Conservation (phyloP, 1,140 invertebrate species). For the Drosophila mojavensis region DNA sequence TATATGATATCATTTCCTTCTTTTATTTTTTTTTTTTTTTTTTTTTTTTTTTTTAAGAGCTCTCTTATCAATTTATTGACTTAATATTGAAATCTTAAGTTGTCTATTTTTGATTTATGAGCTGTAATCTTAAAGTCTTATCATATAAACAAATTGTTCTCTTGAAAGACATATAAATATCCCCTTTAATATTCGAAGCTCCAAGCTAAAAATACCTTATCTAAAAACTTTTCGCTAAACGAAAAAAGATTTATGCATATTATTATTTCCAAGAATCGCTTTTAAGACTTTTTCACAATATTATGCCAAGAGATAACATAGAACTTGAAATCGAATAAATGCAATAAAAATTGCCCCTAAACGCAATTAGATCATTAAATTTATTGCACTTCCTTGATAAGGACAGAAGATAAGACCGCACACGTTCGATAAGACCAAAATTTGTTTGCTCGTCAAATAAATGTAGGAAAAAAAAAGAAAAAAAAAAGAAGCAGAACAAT, state of each 20-base stretch:
- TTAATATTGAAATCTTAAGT: too few species aligned
- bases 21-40: neutral
- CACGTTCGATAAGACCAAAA: constrained; percentile 7
- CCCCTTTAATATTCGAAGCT: neutral
- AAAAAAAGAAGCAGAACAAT: neutral
- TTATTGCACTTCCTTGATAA: constrained; percentile 28
- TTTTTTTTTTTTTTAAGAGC: neutral
- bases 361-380: constrained; percentile 14
- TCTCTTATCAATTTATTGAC: too few species aligned
- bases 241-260: neutral
- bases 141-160: neutral
- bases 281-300: neutral
- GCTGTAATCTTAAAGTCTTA: neutral
- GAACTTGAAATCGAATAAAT: constrained; percentile 1
- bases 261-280: constrained; percentile 1
- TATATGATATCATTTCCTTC: neutral
- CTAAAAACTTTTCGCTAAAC: neutral
- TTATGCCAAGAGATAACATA: neutral
- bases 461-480: too few species aligned
- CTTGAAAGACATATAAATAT: neutral
- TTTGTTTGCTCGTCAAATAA: neutral
- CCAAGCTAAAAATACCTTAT: constrained; percentile 6
- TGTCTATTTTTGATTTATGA: neutral
- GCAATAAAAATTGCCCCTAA: constrained; percentile 15
- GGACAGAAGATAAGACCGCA: constrained; percentile 8